phyloP scores from a whole-genome alignment of 1,140 invertebrate genomes.

The Rhizoglyphus robini region DNA sequence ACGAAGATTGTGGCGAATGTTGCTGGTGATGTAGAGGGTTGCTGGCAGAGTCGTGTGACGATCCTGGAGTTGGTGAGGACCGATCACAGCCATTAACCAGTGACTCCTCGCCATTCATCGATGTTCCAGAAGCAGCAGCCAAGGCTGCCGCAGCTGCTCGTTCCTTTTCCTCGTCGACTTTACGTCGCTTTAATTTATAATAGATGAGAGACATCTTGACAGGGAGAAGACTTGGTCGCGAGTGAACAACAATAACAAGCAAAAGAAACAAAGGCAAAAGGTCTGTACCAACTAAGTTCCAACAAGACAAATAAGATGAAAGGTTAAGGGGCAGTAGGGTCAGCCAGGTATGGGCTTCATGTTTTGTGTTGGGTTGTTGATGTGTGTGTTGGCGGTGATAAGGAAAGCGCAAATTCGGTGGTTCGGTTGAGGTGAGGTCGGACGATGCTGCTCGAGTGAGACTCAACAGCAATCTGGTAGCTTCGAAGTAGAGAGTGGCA shows the following conservation, averaged over 20 bases:
- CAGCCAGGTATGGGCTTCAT: background rate
- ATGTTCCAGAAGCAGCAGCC: background rate
- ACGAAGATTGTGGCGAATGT: constrained; percentile 31
- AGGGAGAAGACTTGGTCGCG: background rate
- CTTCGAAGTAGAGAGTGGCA: too few relatives aligned
- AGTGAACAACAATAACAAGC: background rate
- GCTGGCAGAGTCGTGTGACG: background rate
- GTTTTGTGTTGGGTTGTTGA: background rate
- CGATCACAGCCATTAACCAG: background rate
- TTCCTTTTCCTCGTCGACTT: constrained; percentile 65
- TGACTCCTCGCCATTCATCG: background rate
- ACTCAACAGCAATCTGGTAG: too few relatives aligned
- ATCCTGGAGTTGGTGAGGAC: background rate
- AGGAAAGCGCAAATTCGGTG: too few relatives aligned
- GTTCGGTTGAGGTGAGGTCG: too few relatives aligned
- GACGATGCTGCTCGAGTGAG: too few relatives aligned
- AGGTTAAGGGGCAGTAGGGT: background rate
- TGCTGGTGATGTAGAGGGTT: constrained; percentile 42
- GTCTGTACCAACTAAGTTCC: background rate
- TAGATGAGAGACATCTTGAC: constrained; percentile 82
- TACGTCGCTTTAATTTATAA: constrained; percentile 92
- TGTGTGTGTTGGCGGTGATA: background rate
- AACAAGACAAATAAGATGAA: background rate
- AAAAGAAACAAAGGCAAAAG: background rate
- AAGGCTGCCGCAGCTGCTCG: constrained; percentile 21